A percentile compares a stretch with the other conserved stretches of the same genome.
Evolutionary conservation across 1,140 invertebrate species (phyloP).

Genomic region (Drosophila setifemur): DNA sequence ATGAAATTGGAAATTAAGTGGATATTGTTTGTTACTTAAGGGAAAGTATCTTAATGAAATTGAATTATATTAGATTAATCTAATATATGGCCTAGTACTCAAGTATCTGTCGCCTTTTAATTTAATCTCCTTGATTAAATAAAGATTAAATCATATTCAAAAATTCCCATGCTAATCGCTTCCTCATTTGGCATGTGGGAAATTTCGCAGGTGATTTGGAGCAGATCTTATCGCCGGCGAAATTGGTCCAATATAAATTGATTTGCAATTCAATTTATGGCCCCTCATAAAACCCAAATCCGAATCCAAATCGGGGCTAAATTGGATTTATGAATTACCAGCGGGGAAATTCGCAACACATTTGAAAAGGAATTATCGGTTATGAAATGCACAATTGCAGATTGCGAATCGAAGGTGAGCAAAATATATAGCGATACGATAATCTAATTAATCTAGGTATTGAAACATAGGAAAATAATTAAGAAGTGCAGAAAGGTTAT

Average conservation of each 20-base stretch:
- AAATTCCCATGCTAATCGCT: neutral
- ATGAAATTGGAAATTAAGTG: constrained; percentile 4
- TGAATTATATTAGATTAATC: too few species aligned
- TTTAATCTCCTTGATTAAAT: neutral
- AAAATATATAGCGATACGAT: too few species aligned
- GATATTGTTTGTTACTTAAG: too few species aligned
- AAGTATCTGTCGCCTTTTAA: constrained; percentile 2
- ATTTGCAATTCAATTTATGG: neutral
- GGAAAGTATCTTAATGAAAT: too few species aligned
- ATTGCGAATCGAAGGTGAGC: too few species aligned
- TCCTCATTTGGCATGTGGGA: neutral
- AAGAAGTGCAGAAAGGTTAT: too few species aligned
- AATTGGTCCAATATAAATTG: neutral
- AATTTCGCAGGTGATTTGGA: neutral
- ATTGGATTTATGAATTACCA: constrained; percentile 12
- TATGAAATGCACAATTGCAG: too few species aligned
- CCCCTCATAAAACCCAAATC: neutral
- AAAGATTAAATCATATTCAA: neutral
- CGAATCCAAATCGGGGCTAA: neutral
- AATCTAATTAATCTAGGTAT: too few species aligned
- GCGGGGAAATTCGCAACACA: neutral
- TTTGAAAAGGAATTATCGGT: too few species aligned
- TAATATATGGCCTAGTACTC: too few species aligned
- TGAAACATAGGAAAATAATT: too few species aligned
- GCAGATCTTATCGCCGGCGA: constrained; percentile 8